Evolutionary conservation across 2,113 vertebrate species (phyloP), one percentile per base, ranked within the genome.

Genomic region (Onychorhynchus coronatus): DNA sequence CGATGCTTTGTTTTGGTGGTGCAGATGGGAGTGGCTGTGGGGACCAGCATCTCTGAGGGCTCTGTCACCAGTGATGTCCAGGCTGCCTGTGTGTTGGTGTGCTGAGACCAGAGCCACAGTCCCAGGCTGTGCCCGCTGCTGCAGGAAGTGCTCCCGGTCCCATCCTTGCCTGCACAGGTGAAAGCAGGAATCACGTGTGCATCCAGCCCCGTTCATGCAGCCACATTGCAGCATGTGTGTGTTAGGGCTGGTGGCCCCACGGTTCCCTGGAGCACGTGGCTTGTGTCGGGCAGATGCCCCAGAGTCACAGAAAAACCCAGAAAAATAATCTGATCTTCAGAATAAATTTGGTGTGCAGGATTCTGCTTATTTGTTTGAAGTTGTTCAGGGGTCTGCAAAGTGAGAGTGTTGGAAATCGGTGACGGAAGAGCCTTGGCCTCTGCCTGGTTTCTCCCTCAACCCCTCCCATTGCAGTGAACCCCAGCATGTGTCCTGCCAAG

Each of bases 11-110:
- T 97, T 93, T 91, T 75, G 90, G 85, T 85, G 65, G 85, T 47
- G 81, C 85, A 70, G 96, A 59, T 84, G 81, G 91, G 89, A 95
- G 96, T 93, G 95, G 90, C 95, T 33, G 61, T 55, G 77, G 66
- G 67, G 58, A 85, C 65, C 66, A 78, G 82, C 89, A 39, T 76
- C 62, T 82, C 71, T 50, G 17, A 1, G 46, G 81, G 47, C 61
- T 93, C 13, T 72, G 73, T 52, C 62, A 59, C 75, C 39, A 8
- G 22, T 2, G 1, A 11, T 44, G 50, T 44, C 49, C 44, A 25
- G 39, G 46, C 62, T 49, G 22, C 28, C 11, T 0, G 2, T 16
- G 18, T n/a, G 39, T 86, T 0, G 0, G 13, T 4, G 1, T 85
- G 75, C 77, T 1, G 4, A 46, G 72, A 28, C 31, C 68, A 50